Percentiles rank a stretch among this genome's conserved stretches.
phyloP scores from a whole-genome alignment of 92 coral and sea anemone species.

The Micromussa lordhowensis region DNA sequence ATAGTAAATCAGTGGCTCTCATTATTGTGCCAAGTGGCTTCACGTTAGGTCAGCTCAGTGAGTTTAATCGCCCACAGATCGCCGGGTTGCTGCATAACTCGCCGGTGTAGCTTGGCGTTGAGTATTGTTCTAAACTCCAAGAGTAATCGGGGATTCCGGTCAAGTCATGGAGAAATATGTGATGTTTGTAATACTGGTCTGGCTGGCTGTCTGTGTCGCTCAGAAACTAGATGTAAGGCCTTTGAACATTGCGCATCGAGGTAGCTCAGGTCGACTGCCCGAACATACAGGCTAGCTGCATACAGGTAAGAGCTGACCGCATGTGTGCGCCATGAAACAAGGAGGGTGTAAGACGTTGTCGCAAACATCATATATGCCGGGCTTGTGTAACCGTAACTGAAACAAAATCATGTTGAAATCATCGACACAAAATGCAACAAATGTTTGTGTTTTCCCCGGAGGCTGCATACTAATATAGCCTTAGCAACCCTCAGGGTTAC shows the following conservation, averaged over 20 bases:
- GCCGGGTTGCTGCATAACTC: too few relatives aligned
- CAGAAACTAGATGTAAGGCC: slow-evolving; percentile 17
- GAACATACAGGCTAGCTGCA: slow-evolving; percentile 29
- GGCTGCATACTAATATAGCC: background rate
- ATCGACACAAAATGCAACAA: background rate
- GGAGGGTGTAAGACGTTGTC: background rate
- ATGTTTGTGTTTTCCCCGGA: background rate
- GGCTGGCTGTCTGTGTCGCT: background rate
- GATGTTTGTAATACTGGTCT: background rate
- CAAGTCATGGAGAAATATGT: slow-evolving; percentile 12
- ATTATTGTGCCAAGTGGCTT: too few relatives aligned
- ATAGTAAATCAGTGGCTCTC: background rate
- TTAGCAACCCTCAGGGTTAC: background rate
- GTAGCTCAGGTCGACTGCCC: slow-evolving; percentile 24
- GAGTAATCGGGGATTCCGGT: background rate
- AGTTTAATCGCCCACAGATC: too few relatives aligned
- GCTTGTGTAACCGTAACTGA: background rate
- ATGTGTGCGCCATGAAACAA: background rate
- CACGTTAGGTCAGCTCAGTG: too few relatives aligned
- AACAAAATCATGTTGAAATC: background rate
- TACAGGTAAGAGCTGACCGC: slow-evolving; percentile 17
- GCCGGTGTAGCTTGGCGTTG: background rate
- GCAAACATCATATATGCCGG: background rate
- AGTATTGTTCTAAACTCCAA: background rate
- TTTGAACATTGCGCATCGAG: slow-evolving; percentile 33